These are phyloP conservation scores for Ooceraea biroi DNA, from an alignment of 1,140 invertebrate genomes.

Conservation along the genomic window DNA sequence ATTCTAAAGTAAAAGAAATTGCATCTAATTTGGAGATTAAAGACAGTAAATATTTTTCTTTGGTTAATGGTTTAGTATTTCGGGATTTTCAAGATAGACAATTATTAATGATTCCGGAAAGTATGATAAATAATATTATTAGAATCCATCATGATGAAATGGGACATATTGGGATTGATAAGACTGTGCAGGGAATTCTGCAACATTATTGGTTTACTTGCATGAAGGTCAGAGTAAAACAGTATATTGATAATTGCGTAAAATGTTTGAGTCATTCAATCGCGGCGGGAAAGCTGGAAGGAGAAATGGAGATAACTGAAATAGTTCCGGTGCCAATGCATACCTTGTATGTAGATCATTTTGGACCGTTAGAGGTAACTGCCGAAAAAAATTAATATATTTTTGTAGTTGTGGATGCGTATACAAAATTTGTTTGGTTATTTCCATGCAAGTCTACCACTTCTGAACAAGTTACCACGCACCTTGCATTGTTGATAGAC, in stretches of 20 bases:
- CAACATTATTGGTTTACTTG: no score
- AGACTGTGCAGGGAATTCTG: no score
- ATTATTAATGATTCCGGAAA: conserved; percentile 23
- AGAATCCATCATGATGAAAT: no score
- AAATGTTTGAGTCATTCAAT: no score
- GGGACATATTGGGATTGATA: no score
- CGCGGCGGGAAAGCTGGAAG: no score
- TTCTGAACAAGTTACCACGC: neutral
- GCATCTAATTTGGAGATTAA: neutral
- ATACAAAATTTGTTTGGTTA: conserved; percentile 58
- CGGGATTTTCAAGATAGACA: neutral
- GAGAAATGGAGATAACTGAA: no score
- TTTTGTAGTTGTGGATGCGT: conserved; percentile 55
- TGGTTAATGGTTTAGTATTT: neutral
- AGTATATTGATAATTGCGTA: no score
- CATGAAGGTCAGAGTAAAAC: no score
- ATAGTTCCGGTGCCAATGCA: no score
- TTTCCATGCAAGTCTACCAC: conserved; percentile 41
- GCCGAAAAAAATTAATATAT: conserved; percentile 35
- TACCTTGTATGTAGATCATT: no score
- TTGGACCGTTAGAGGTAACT: conserved; percentile 66
- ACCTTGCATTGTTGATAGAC: neutral
- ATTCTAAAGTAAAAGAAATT: conserved; percentile 9
- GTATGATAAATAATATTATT: conserved; percentile 5
- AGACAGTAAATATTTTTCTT: neutral